Percentiles rank a stretch among this genome's conserved stretches.
Conservation (phyloP, 2,888 invertebrate genomes). For the Hirtodrosophila alboralis region DNA sequence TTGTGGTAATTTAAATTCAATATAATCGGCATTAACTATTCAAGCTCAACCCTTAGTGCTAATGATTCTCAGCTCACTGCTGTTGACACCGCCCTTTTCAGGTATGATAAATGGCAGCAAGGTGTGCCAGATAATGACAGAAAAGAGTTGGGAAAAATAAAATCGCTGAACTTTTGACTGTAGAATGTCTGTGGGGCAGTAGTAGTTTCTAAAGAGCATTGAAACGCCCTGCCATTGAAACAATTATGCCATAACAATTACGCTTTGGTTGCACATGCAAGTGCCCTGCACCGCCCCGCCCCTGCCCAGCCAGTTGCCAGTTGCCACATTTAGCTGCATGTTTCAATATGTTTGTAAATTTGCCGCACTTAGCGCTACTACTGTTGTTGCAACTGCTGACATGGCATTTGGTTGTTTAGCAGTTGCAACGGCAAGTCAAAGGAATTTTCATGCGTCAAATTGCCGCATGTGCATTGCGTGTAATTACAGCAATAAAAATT, state of each 20-base stretch:
- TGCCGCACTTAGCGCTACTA: slow-evolving; percentile 65
- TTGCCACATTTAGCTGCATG: slow-evolving; percentile 16
- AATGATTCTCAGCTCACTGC: slow-evolving; percentile 43
- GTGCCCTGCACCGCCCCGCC: slow-evolving; percentile 8
- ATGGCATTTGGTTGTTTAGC: slow-evolving; percentile 47
- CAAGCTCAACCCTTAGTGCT: slow-evolving; percentile 7
- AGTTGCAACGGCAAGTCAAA: slow-evolving; percentile 43
- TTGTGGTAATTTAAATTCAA: slow-evolving; percentile 40
- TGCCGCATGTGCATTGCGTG: slow-evolving; percentile 73
- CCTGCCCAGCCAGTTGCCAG: background rate
- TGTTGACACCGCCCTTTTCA: slow-evolving; percentile 49
- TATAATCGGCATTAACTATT: slow-evolving; percentile 14
- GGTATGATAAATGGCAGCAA: slow-evolving; percentile 65
- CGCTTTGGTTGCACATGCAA: slow-evolving; percentile 67
- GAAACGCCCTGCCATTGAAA: slow-evolving; percentile 73
- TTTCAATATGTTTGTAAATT: slow-evolving; percentile 59
- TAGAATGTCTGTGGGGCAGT: slow-evolving; percentile 17
- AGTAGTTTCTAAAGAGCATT: slow-evolving; percentile 57
- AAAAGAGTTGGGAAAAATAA: slow-evolving; percentile 3
- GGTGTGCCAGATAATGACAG: slow-evolving; percentile 57
- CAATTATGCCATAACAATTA: slow-evolving; percentile 76
- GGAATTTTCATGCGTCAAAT: slow-evolving; percentile 77
- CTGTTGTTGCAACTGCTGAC: slow-evolving; percentile 39
- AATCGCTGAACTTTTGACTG: slow-evolving; percentile 69
- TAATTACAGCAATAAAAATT: slow-evolving; percentile 77